phyloP scores from a whole-genome alignment of 1,140 invertebrate species.

The Sipha flava region DNA sequence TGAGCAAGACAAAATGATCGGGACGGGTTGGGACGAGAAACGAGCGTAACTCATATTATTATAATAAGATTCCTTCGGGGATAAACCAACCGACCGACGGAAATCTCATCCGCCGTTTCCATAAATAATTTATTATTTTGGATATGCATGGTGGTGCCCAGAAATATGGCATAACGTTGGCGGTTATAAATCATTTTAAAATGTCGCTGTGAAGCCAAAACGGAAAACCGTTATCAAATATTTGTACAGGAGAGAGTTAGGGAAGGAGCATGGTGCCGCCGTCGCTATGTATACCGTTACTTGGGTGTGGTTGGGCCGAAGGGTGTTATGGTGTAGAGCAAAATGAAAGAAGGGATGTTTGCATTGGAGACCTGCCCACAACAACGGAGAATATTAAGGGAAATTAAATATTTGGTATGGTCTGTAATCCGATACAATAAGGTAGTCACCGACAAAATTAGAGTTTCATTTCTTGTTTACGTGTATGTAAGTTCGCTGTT shows the following conservation, averaged over 20 bases:
- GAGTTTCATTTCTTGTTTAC: not conserved
- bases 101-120: slow-evolving; percentile 14
- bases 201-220: slow-evolving; percentile 29
- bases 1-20: not conserved
- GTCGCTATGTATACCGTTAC: slow-evolving; percentile 1
- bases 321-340: not conserved
- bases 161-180: slow-evolving; percentile 21
- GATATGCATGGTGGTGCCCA: not conserved
- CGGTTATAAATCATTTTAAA: slow-evolving; percentile 31
- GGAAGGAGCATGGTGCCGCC: not conserved
- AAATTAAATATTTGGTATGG: slow-evolving; percentile 29
- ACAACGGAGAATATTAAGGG: slow-evolving; percentile 4
- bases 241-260: slow-evolving; percentile 12
- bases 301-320: not conserved
- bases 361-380: slow-evolving; percentile 23
- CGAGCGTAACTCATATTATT: slow-evolving; percentile 23
- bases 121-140: slow-evolving; percentile 32
- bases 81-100: slow-evolving; percentile 5
- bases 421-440: slow-evolving; percentile 11
- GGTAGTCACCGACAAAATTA: not conserved
- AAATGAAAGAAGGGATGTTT: slow-evolving; percentile 17
- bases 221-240: slow-evolving; percentile 33
- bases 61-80: slow-evolving; percentile 26
- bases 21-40: not conserved
- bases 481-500: not conserved